Conservation (phyloP, 2,113 vertebrate species). For the Heterocephalus glaber region DNA sequence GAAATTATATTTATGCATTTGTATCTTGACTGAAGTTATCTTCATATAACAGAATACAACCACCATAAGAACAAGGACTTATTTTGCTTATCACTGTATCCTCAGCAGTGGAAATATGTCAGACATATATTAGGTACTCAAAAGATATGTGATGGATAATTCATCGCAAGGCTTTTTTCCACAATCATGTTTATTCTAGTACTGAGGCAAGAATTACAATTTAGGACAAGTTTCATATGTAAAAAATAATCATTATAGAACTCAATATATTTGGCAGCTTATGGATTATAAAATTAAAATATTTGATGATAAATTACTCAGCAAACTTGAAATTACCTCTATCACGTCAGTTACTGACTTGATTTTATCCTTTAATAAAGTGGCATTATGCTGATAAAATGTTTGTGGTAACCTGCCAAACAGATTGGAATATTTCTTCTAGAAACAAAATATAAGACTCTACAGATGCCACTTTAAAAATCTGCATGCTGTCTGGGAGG, state of each 20-base stretch:
- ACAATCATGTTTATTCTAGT: background rate
- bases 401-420: constrained; percentile 41
- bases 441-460: constrained; percentile 56
- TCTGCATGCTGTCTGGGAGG: constrained; percentile 38
- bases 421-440: background rate
- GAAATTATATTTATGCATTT: constrained; percentile 27
- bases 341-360: constrained; percentile 34
- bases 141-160: constrained; percentile 9
- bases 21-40: background rate
- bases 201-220: constrained; percentile 17
- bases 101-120: background rate
- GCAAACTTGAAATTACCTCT: constrained; percentile 20
- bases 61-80: background rate
- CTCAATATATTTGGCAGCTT: constrained; percentile 60
- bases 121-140: background rate
- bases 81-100: constrained; percentile 23
- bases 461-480: constrained; percentile 58
- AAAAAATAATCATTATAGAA: constrained; percentile 28
- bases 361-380: constrained; percentile 67
- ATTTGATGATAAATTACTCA: constrained; percentile 4
- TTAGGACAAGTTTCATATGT: constrained; percentile 22
- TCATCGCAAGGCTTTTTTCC: background rate
- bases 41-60: background rate
- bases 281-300: constrained; percentile 65
- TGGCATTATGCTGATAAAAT: background rate